A percentile compares a stretch with the other conserved stretches of the same genome.
phyloP scores from a whole-genome alignment of 2,888 invertebrate species.

The Gortyna flavago region DNA sequence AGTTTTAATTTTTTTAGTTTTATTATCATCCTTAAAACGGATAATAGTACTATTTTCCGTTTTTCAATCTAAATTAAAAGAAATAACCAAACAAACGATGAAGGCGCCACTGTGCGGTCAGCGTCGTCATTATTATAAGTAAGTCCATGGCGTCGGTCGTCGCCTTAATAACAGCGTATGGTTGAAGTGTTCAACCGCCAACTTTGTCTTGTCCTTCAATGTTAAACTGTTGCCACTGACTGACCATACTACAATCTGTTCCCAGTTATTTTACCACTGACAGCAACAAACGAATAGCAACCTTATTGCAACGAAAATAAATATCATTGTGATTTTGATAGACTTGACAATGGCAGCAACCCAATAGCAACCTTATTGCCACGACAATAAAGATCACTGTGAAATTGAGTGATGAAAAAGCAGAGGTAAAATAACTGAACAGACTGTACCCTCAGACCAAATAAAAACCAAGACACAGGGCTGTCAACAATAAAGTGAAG shows the following conservation, averaged over 20 bases:
- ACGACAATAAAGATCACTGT: not conserved
- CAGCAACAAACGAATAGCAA: not conserved
- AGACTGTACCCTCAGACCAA: not conserved
- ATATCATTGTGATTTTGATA: not conserved
- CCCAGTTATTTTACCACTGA: not conserved
- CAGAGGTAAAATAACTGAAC: too few species aligned
- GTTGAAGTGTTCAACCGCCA: not conserved
- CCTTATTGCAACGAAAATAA: not conserved
- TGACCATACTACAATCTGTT: not conserved
- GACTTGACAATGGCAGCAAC: not conserved
- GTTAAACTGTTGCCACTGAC: not conserved
- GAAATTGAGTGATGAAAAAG: not conserved
- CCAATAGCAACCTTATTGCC: not conserved
- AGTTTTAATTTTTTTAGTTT: too few species aligned
- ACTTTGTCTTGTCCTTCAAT: not conserved
- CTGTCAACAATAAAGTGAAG: too few species aligned
- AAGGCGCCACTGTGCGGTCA: too few species aligned
- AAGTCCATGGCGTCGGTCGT: too few species aligned
- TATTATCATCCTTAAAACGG: too few species aligned
- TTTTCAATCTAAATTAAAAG: too few species aligned
- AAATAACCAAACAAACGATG: too few species aligned
- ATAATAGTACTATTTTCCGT: too few species aligned
- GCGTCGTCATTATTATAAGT: too few species aligned
- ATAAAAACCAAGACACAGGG: too few species aligned
- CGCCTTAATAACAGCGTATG: accelerated